These are phyloP conservation scores for Sebastes oblongus DNA, from an alignment of 2,797 vertebrate genomes.

Conservation along the genomic window DNA sequence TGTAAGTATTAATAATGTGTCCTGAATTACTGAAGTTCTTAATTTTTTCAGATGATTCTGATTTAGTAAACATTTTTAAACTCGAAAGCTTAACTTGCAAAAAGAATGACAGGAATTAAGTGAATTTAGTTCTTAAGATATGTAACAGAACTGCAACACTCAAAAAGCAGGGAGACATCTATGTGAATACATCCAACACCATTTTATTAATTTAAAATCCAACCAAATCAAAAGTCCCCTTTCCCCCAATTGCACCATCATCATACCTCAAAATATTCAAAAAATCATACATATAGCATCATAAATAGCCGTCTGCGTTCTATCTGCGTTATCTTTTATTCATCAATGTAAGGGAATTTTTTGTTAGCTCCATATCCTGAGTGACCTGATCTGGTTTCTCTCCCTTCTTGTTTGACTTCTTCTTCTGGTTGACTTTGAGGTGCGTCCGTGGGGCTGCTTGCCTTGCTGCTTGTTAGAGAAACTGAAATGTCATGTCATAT, in stretches of 20 bases:
- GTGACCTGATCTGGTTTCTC: slow-evolving; percentile 15
- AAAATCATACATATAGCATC: background rate
- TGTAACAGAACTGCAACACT: background rate
- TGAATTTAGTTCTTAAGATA: background rate
- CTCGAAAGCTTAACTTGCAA: background rate
- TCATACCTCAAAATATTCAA: background rate
- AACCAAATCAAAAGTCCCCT: background rate
- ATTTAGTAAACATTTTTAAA: background rate
- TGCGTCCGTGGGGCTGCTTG: slow-evolving; percentile 18
- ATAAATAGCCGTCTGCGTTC: background rate
- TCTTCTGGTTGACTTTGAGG: slow-evolving; percentile 50
- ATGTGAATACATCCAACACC: background rate
- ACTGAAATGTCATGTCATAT: slow-evolving; percentile 29
- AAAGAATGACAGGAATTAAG: background rate
- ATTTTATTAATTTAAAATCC: slow-evolving; percentile 6
- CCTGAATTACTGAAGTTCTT: background rate
- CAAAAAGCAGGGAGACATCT: background rate
- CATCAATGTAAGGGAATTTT: slow-evolving; percentile 75
- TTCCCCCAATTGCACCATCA: background rate
- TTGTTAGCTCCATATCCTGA: slow-evolving; percentile 65
- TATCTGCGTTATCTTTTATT: slow-evolving; percentile 44
- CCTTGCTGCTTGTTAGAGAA: slow-evolving; percentile 53
- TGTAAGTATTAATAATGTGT: background rate
- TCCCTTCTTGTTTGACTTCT: slow-evolving; percentile 46
- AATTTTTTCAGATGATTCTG: background rate